A percentile compares a stretch with the other conserved stretches of the same genome.
phyloP scores from a whole-genome alignment of 2,113 vertebrate genomes.

The Myrmecophaga tridactyla region DNA sequence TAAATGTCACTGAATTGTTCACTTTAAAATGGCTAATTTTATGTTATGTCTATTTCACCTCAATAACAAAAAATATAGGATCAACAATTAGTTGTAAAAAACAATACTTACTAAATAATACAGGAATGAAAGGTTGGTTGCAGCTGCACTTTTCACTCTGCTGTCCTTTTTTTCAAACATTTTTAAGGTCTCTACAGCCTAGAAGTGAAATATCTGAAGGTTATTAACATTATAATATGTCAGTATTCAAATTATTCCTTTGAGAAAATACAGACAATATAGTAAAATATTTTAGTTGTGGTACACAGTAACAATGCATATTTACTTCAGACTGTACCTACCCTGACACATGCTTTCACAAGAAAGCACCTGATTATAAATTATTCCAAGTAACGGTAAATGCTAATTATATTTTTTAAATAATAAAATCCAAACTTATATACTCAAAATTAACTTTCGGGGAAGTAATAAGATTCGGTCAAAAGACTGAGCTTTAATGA shows the following conservation, averaged over 20 bases:
- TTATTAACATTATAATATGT: constrained; percentile 50
- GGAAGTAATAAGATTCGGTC: neutral
- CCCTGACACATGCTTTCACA: neutral
- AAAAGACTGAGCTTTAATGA: neutral
- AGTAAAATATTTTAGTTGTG: neutral
- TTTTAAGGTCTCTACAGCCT: constrained; percentile 96
- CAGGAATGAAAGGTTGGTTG: constrained; percentile 96
- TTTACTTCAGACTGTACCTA: neutral
- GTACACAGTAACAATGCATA: neutral
- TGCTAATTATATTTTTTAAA: neutral
- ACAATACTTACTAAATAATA: constrained; percentile 92
- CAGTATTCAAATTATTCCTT: neutral
- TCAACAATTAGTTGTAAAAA: neutral
- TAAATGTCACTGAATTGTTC: neutral
- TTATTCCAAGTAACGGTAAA: neutral
- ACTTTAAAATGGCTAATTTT: neutral
- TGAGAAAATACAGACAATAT: neutral
- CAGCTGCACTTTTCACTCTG: constrained; percentile 96
- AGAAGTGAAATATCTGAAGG: constrained; percentile 68
- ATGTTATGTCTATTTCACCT: neutral
- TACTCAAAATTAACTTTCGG: neutral
- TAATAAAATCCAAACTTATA: neutral
- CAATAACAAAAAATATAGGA: neutral
- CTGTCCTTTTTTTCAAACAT: constrained; percentile 98
- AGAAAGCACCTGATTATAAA: neutral